Conservation (phyloP, 1,140 invertebrate species). For the Himalopsyche phryganea region DNA sequence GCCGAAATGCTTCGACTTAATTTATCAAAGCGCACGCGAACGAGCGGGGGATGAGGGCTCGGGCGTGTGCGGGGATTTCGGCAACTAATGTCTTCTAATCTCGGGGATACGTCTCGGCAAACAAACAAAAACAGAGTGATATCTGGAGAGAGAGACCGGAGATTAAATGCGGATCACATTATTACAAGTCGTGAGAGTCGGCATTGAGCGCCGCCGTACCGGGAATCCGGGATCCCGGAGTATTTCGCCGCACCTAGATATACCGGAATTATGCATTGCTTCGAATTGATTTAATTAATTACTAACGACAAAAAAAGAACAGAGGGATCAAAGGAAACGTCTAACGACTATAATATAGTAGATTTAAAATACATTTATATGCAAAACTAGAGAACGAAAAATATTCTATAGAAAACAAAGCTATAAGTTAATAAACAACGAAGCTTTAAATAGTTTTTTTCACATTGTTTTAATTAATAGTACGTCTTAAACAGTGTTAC, state of each 20-base stretch:
- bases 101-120: slow-evolving; percentile 8
- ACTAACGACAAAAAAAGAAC: too few species aligned
- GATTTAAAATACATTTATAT: too few species aligned
- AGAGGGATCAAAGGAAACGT: too few species aligned
- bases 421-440: too few species aligned
- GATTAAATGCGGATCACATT: slow-evolving; percentile 15
- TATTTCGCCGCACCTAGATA: not conserved
- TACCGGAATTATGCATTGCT: too few species aligned
- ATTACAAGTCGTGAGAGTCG: not conserved
- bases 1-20: slow-evolving; percentile 12
- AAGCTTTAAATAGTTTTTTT: too few species aligned
- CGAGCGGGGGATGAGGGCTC: not conserved
- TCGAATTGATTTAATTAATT: too few species aligned
- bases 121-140: slow-evolving; percentile 14
- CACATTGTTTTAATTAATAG: too few species aligned
- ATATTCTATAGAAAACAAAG: too few species aligned
- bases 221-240: not conserved
- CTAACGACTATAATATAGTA: too few species aligned
- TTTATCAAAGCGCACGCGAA: slow-evolving; percentile 8
- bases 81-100: slow-evolving; percentile 16
- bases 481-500: too few species aligned
- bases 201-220: not conserved
- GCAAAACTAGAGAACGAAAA: too few species aligned
- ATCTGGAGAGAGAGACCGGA: slow-evolving; percentile 4
- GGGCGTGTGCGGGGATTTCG: not conserved